Evolutionary conservation across 1,140 invertebrate genomes (phyloP).

Genomic region (Potamilus streckersoni): DNA sequence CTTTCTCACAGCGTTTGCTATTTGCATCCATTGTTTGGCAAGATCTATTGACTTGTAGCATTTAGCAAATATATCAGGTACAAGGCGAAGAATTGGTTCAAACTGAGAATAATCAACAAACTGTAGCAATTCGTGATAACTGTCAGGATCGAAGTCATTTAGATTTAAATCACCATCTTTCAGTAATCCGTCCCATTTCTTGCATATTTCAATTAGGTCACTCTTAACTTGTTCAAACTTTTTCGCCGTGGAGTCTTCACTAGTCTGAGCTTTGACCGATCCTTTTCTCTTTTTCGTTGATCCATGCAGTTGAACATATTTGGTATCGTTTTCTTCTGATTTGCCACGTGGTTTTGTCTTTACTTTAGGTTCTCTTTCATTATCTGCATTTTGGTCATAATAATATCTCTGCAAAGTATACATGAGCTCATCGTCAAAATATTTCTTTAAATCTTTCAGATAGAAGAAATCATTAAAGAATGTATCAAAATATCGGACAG

Average conservation of each 20-base stretch:
- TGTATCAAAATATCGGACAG: constrained; percentile 31
- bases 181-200: constrained; percentile 43
- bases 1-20: constrained; percentile 41
- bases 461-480: constrained; percentile 41
- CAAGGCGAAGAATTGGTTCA: constrained; percentile 41
- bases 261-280: constrained; percentile 3
- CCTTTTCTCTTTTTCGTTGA: constrained; percentile 7
- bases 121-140: constrained; percentile 45
- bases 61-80: constrained; percentile 54
- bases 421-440: constrained; percentile 42
- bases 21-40: constrained; percentile 47
- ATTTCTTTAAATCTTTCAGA: constrained; percentile 36
- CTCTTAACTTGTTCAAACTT: constrained; percentile 29
- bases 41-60: constrained; percentile 52
- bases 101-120: constrained; percentile 29
- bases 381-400: constrained; percentile 20
- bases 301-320: neutral
- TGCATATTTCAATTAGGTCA: constrained; percentile 25
- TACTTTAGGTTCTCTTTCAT: neutral
- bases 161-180: constrained; percentile 35
- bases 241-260: neutral
- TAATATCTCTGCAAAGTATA: constrained; percentile 35
- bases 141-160: constrained; percentile 48
- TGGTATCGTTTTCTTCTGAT: constrained; percentile 17
- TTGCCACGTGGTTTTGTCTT: constrained; percentile 4